A percentile compares a stretch with the other conserved stretches of the same genome.
Conservation (phyloP, 2,113 vertebrate genomes). For the Tinamus guttatus region DNA sequence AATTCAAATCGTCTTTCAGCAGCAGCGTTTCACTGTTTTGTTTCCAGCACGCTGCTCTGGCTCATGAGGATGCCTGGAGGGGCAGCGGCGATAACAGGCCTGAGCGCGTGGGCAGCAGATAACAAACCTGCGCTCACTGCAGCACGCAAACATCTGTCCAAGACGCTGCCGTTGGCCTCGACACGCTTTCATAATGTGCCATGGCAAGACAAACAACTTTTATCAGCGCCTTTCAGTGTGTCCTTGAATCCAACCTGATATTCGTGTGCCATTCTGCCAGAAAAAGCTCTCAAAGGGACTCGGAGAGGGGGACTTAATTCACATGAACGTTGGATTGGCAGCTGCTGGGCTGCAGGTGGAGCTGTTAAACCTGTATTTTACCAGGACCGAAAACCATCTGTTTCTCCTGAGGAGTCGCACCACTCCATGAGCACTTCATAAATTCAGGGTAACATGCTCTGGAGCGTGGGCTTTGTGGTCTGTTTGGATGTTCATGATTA, state of each 20-base stretch:
- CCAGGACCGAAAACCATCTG: not conserved
- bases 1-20: not conserved
- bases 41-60: not conserved
- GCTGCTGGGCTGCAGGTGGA: not conserved
- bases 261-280: not conserved
- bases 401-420: not conserved
- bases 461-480: not conserved
- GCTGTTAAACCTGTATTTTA: not conserved
- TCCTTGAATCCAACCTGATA: not conserved
- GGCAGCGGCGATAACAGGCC: not conserved
- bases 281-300: not conserved
- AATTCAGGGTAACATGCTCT: not conserved
- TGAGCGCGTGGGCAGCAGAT: rapidly evolving
- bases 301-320: rapidly evolving
- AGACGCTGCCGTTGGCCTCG: rapidly evolving
- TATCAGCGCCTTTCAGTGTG: rapidly evolving
- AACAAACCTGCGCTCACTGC: rapidly evolving
- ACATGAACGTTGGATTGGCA: not conserved
- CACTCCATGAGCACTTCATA: not conserved
- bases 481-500: not conserved
- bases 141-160: rapidly evolving
- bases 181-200: rapidly evolving
- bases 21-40: not conserved
- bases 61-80: not conserved
- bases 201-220: no score